Evolutionary conservation across 2,113 vertebrate genomes (phyloP), one percentile per base, ranked within the genome.

Genomic region (Phalacrocorax carbo): DNA sequence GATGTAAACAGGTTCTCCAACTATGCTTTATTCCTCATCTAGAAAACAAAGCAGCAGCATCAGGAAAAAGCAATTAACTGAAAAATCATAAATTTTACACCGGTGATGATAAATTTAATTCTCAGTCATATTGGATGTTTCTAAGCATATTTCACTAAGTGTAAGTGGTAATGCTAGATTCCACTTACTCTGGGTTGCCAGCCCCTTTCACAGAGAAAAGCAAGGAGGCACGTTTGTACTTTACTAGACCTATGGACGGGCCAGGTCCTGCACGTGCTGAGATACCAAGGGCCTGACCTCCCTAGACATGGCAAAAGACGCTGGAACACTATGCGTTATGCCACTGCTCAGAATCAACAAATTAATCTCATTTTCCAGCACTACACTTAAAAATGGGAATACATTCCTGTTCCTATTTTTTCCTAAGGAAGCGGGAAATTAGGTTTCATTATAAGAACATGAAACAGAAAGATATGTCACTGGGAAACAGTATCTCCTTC

Each of bases 161-260:
- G 60, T 18, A 38, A 68, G 40, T 9, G 16, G 21, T 22, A 66
- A 36, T 11, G 48, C 29, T 40, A 55, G 29, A 20, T 25, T 46
- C 34, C 34, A 58, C 48, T 34, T 34, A 15, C 49, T 49, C 51
- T 1, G 1, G 17, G 46, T 18, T 58, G 44, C 57, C 29, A 64
- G 65, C n/a, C 27, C 54, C 30, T 48, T 54, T 69, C 54, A 61
- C 18, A 21, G 38, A 76, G 34, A 34, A 58, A 71, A 71, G 10
- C 22, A 42, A 84, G 13, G 57, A 40, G 49, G 27, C 27, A 23
- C 0, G 1, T 65, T 51, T 58, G 18, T 38, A 29, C 23, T 14
- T 10, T 40, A 49, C 42, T 22, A 8, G 51, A 19, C 0, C 0
- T 18, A 11, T 7, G n/a, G 26, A 32, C 0, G 0, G 36, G 36